Evolutionary conservation across 2,113 vertebrate genomes (phyloP), one percentile per base, ranked within the genome.

Genomic region (Apodemus speciosus): DNA sequence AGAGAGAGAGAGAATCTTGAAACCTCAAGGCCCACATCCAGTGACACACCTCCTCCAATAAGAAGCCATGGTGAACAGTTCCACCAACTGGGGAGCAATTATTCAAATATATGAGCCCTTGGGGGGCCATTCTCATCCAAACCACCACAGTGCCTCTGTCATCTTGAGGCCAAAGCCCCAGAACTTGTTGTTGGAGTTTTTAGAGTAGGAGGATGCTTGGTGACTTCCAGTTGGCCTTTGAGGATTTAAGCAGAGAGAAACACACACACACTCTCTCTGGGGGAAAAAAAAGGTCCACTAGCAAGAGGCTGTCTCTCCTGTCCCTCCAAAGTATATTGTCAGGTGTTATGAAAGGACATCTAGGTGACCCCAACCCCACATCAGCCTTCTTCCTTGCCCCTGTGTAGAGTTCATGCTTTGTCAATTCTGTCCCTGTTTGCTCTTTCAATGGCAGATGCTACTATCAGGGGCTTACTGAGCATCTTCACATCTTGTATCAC

Each of bases 221-320:
- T 46, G 32, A 43, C 69, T 91, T 89, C 71, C 58, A 38, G 25
- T 46, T 53, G 84, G 23, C n/a, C 5, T 92, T 51, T 95, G n/a
- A 43, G 86, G 30, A 58, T 53, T 92, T 58, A 94, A 38, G n/a
- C 35, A 92, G 56, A 85, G 38, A 73, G 76, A 90, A 60, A 66
- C 46, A 58, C 15, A 66, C 10, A 58, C 6, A 58, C 15, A 66
- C 10, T 51, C 6, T 32, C 0, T 62, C 15, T 73, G 32, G n/a
- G 35, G 35, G 89, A 85, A 88, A 51, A 51, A 51, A 85, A 86
- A 49, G 68, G 23, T 40, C 40, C 49, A 38, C 35, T 49, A 38
- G 3, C 0, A 11, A 27, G 81, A 73, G 71, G 23, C 46, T 46
- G 5, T 60, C 15, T 46, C 15, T 89, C 9, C 43, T 46, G 5